A percentile compares a stretch with the other conserved stretches of the same genome.
Conservation (phyloP, 1,140 invertebrate genomes). For the Eciton burchellii region DNA sequence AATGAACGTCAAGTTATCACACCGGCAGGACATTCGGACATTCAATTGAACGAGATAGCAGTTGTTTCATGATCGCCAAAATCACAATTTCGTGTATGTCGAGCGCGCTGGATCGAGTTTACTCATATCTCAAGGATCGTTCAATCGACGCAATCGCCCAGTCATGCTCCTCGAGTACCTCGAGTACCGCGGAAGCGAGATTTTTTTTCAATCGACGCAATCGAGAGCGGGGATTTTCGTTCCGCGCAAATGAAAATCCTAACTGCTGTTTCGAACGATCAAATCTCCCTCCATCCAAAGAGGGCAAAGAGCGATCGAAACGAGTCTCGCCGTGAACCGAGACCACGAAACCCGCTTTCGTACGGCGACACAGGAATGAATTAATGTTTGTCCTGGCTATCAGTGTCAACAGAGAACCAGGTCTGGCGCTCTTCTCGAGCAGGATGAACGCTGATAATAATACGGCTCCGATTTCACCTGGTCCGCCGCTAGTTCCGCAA, state of each 20-base stretch:
- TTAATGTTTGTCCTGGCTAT: conserved; percentile 63
- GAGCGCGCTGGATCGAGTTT: background rate
- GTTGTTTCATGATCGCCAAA: background rate
- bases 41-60: background rate
- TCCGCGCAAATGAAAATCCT: conserved; percentile 1
- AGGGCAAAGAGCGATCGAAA: background rate
- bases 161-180: no score
- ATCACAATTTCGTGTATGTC: background rate
- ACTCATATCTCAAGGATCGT: background rate
- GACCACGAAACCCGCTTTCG: conserved; percentile 32
- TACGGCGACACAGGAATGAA: conserved; percentile 23
- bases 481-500: conserved; percentile 47
- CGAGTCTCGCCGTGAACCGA: conserved; percentile 19
- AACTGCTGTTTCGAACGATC: background rate
- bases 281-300: conserved; percentile 1
- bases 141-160: no score
- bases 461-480: conserved; percentile 70
- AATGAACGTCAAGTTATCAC: background rate
- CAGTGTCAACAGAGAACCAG: conserved; percentile 68
- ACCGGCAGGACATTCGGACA: background rate
- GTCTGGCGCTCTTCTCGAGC: conserved; percentile 54
- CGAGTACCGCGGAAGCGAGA: no score
- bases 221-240: no score
- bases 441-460: conserved; percentile 65
- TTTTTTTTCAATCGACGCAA: no score